A percentile compares a stretch with the other conserved stretches of the same genome.
phyloP scores from a whole-genome alignment of 2,113 vertebrate species.

The Geococcyx californianus region DNA sequence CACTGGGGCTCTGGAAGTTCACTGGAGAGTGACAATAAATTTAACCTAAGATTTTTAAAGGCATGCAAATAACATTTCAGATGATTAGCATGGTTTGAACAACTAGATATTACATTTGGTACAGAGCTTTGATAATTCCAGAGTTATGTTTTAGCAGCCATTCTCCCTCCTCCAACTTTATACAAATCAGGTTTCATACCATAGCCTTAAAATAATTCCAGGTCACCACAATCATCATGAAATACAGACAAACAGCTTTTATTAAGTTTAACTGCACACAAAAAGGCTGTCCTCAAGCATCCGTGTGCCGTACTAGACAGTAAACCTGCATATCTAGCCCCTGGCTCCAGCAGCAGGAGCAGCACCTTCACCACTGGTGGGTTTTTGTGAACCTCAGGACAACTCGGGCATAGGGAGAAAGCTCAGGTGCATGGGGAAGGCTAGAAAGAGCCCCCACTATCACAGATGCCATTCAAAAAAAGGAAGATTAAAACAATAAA shows the following conservation, averaged over 20 bases:
- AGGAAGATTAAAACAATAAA: neutral
- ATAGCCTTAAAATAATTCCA: neutral
- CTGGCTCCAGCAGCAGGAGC: neutral
- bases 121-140: neutral
- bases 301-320: no score
- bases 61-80: neutral
- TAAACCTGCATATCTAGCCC: neutral
- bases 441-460: neutral
- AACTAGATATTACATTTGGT: neutral
- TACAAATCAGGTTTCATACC: neutral
- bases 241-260: neutral
- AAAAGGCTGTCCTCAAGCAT: neutral
- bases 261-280: neutral
- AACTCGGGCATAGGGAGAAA: neutral
- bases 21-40: neutral
- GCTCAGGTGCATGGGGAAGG: neutral
- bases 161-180: neutral
- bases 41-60: neutral
- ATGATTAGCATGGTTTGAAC: neutral
- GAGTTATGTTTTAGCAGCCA: neutral
- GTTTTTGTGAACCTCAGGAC: neutral
- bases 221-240: neutral
- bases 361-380: neutral
- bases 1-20: no score
- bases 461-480: neutral